These are phyloP conservation scores for Polia nebulosa DNA, from an alignment of 2,888 invertebrate species.

Conservation along the genomic window DNA sequence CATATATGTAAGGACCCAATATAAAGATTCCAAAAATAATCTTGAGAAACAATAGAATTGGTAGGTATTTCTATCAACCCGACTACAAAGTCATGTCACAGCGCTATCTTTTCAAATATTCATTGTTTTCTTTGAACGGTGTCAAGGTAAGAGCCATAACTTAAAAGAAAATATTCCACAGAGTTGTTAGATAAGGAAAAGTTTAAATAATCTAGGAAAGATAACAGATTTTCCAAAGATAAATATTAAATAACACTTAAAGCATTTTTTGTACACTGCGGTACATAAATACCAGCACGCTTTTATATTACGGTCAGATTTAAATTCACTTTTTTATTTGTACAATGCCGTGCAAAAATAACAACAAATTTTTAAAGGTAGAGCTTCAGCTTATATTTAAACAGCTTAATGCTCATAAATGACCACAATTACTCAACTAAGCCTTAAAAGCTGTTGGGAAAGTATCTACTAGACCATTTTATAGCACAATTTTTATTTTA, in stretches of 20 bases:
- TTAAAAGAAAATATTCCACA: slow-evolving; percentile 35
- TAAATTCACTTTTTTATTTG: neutral
- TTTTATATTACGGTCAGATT: neutral
- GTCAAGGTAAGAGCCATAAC: slow-evolving; percentile 53
- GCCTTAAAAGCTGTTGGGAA: neutral
- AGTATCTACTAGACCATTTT: neutral
- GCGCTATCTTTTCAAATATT: slow-evolving; percentile 42
- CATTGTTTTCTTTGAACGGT: slow-evolving; percentile 36
- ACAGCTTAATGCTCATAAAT: neutral
- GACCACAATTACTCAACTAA: neutral
- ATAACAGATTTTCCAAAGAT: no score
- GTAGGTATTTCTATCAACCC: neutral
- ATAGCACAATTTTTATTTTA: neutral
- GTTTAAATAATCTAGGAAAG: slow-evolving; percentile 6
- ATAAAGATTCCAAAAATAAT: neutral
- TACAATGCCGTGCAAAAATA: neutral
- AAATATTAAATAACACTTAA: no score
- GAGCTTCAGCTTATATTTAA: neutral
- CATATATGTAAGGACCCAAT: no score
- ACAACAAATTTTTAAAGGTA: neutral
- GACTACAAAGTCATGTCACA: slow-evolving; percentile 45
- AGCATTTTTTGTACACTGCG: neutral
- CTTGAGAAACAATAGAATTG: neutral
- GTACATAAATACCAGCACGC: neutral
- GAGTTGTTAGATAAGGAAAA: slow-evolving; percentile 7